Conservation (phyloP, 1,140 invertebrate genomes). For the Aricia agestis region DNA sequence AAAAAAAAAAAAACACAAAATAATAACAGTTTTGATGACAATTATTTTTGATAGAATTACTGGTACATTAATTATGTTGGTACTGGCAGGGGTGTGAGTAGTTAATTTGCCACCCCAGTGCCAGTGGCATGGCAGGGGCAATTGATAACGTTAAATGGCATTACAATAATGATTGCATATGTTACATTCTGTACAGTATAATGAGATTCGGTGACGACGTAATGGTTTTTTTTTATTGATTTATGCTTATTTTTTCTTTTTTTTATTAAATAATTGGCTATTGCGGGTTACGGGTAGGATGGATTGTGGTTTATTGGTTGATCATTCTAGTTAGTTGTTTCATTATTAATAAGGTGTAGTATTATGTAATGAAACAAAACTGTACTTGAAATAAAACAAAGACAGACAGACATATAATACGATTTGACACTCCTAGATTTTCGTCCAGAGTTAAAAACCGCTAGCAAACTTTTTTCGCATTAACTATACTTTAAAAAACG, state of each 20-base stretch:
- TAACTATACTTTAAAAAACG: too few relatives aligned
- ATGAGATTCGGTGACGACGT: conserved; percentile 26
- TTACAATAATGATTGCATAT: conserved; percentile 70
- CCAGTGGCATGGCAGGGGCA: conserved; percentile 34
- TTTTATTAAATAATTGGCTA: neutral
- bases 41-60: neutral
- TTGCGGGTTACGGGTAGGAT: too few relatives aligned
- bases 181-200: conserved; percentile 47
- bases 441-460: too few relatives aligned
- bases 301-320: neutral
- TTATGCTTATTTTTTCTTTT: conserved; percentile 4
- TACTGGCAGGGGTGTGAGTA: conserved; percentile 48
- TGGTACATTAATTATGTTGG: conserved; percentile 12
- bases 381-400: too few relatives aligned
- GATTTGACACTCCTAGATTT: too few relatives aligned
- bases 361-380: too few relatives aligned
- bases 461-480: too few relatives aligned
- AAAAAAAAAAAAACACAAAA: too few relatives aligned
- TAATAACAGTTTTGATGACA: conserved; percentile 7
- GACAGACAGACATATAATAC: too few relatives aligned
- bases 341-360: too few relatives aligned
- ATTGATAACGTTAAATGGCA: conserved; percentile 70
- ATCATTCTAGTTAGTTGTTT: too few relatives aligned
- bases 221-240: conserved; percentile 19
- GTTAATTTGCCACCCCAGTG: conserved; percentile 57